Conservation (phyloP, 2,113 vertebrate genomes). For the Vicugna pacos region DNA sequence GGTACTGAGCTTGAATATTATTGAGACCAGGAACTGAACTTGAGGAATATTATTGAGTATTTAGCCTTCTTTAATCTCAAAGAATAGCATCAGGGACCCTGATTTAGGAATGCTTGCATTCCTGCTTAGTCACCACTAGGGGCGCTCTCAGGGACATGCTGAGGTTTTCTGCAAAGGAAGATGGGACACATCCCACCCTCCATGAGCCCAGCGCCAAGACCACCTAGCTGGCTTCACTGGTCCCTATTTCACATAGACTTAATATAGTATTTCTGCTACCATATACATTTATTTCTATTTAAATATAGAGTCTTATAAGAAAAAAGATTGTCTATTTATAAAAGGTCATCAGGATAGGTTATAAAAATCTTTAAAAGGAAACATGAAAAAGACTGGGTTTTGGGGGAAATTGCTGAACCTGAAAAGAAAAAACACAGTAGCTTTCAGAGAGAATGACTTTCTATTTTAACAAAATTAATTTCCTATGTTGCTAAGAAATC, state of each 20-base stretch:
- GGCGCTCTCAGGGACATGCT: not conserved
- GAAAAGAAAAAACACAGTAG: not conserved
- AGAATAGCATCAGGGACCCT: not conserved
- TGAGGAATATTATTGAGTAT: not conserved
- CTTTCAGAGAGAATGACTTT: constrained; percentile 25
- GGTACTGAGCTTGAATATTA: too few relatives aligned
- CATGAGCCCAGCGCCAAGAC: not conserved
- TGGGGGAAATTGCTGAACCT: not conserved
- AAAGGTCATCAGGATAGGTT: not conserved
- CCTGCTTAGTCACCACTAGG: fast-evolving
- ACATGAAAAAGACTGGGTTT: not conserved
- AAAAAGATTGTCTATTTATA: not conserved
- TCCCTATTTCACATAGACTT: not conserved
- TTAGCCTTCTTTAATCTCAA: not conserved
- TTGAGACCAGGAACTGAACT: not conserved
- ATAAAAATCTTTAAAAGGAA: constrained; percentile 19
- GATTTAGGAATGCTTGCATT: not conserved
- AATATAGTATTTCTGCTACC: not conserved
- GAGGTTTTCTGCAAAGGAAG: not conserved
- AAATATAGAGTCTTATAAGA: not conserved
- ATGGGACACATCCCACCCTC: not conserved
- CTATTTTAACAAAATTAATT: constrained; percentile 71
- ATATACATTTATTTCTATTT: not conserved
- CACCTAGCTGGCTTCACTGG: not conserved
- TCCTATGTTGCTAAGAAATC: constrained; percentile 43